Base-by-base conservation (phyloP, 1,140 invertebrate species). In the Frieseomelitta varia region DNA sequence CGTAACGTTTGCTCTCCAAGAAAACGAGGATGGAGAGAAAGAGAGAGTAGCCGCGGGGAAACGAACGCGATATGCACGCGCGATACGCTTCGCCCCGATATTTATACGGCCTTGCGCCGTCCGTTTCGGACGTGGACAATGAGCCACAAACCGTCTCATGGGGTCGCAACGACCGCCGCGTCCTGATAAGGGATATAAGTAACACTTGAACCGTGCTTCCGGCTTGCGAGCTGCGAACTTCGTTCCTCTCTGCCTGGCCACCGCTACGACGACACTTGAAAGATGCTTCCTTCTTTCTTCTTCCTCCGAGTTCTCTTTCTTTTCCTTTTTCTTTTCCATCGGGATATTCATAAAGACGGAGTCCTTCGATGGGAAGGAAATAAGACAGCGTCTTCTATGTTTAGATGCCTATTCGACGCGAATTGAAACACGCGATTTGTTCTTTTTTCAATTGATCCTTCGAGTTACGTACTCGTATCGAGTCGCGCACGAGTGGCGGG, bases 121-220 rank as follows among this genome's bases (percentile, higher is more conserved):
- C 86, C 85, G 90, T 91, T 92, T 93, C 90, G 90, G 85, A 90
- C 79, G 85, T 90, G 91, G 89, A 90, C 90, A 90, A 93, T 92
- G 86, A 90, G 87, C 87, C 78, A 90, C 88, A 85, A 87, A 89
- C 89, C 88, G 90, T 87, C 88, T 90, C 89, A 85, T 81, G 78
- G 82, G 90, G 87, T 88, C 90, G 85, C 85, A 78, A 88, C 88
- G 86, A 81, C 88, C 80, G 85, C 86, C 75, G 69, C 78, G 88
- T 87, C 65, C 90, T 87, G 92, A 94, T 94, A 94, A 94, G 92
- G 86, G 90, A 91, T 85, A 88, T 90, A 90, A 85, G 88, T 85
- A 92, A 87, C 88, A 88, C 91, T 87, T 91, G 89, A 90, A 94
- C 91, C 93, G 91, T 93, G 87, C 88, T 93, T 94, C 93, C 93